Conservation (phyloP, 2,888 invertebrate species). For the Ypsolopha scabrella region DNA sequence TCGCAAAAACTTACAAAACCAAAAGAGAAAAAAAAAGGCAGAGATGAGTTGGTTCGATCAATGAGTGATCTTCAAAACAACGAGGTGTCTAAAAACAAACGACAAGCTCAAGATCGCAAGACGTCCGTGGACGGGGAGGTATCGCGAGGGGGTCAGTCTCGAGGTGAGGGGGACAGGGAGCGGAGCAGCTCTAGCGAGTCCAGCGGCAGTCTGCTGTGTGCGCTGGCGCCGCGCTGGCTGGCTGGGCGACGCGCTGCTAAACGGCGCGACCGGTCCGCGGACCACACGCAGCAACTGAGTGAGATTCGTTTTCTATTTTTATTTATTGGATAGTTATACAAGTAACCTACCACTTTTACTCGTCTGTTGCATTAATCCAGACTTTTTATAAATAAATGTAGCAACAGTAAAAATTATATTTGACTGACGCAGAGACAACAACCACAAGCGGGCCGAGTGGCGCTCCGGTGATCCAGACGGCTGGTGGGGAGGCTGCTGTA, state of each 20-base stretch:
- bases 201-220: conserved; percentile 40
- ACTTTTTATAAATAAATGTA: no score
- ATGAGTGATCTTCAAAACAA: no score
- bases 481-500: neutral
- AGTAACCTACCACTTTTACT: no score
- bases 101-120: neutral
- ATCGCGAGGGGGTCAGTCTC: neutral
- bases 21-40: no score
- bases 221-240: conserved; percentile 50
- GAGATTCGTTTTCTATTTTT: neutral
- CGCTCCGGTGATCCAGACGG: neutral
- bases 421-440: no score
- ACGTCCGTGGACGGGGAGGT: neutral
- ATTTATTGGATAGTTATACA: neutral
- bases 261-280: conserved; percentile 21
- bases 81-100: no score
- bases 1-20: no score
- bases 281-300: no score
- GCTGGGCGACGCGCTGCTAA: conserved; percentile 27
- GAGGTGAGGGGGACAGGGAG: neutral
- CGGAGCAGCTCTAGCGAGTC: conserved; percentile 40
- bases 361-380: no score
- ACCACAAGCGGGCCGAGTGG: no score
- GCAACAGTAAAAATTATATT: no score
- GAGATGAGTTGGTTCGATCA: no score